Evolutionary conservation across 2,888 invertebrate species (phyloP), one percentile per base, ranked within the genome.

Genomic region (Lypha dubia): DNA sequence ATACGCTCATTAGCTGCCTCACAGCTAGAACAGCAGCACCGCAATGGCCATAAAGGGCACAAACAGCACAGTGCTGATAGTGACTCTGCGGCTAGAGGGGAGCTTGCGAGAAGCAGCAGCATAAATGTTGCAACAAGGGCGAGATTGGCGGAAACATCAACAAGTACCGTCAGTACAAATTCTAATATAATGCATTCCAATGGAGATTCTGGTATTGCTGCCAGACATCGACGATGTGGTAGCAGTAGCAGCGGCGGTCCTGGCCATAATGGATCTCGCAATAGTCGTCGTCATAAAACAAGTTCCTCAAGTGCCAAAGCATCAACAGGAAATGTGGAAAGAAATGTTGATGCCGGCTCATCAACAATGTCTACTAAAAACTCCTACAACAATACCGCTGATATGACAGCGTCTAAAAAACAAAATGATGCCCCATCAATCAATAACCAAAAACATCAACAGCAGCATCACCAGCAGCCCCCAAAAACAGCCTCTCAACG

Each of bases 151-250:
- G 83, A 81, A 32, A 49, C 74, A 24, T 75, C 71, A 17, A 56
- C 63, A 41, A 70, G 77, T 81, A 68, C 67, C 20, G 68, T 68
- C 67, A 84, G 81, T 74, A 81, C 81, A 84, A 84, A 84, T 65
- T 70, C 77, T 44, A 81, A 81, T 60, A 88, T 87, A 88, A 90
- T 90, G 90, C 90, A 90, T 90, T 90, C 90, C 90, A 90, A 88
- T 87, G 89, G 89, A 85, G 89, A 89, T 85, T 53, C 73, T 46
- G 81, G 60, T n/a, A 49, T 41, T 17, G 83, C 77, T 11, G 49
- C 73, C 58, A 81, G 81, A 46, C 81, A 79, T 65, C 77, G 89
- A 86, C 87, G 87, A 87, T 88, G 87, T 87, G 84, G 88, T 86
- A 86, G 89, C 88, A 77, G 76, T 82, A 87, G 86, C 70, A 87